A percentile compares a stretch with the other conserved stretches of the same genome.
Conservation (phyloP, 92 coral and sea anemone species). For the Porites lobata region DNA sequence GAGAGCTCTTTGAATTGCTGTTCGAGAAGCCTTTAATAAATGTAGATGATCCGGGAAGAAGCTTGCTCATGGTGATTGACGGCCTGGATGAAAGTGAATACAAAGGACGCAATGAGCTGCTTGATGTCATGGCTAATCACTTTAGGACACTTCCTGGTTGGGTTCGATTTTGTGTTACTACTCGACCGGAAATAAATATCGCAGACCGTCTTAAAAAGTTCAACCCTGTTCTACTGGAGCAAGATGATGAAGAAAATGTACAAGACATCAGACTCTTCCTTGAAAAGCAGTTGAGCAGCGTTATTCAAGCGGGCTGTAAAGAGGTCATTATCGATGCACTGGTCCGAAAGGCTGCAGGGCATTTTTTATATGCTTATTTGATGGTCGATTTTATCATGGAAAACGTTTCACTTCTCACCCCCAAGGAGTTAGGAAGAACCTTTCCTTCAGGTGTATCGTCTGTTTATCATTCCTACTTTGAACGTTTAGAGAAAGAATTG, state of each 20-base stretch:
- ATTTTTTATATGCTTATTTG: slow-evolving; percentile 17
- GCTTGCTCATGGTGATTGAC: slow-evolving; percentile 51
- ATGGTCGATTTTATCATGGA: not conserved
- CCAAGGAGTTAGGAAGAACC: not conserved
- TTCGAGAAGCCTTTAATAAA: slow-evolving; percentile 46
- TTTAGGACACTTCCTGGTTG: slow-evolving; percentile 54
- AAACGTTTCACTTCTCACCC: not conserved
- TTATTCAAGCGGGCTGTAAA: not conserved
- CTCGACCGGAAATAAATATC: slow-evolving; percentile 55
- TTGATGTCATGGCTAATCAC: slow-evolving; percentile 40
- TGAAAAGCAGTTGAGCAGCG: slow-evolving; percentile 27
- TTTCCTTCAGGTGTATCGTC: slow-evolving; percentile 12
- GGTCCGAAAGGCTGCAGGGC: no score
- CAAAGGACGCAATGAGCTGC: slow-evolving; percentile 36
- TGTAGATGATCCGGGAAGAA: slow-evolving; percentile 45
- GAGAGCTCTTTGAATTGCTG: slow-evolving; percentile 46
- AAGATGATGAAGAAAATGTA: slow-evolving; percentile 38
- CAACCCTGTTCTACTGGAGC: slow-evolving; percentile 38
- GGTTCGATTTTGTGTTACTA: slow-evolving; percentile 61
- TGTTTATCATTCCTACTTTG: not conserved
- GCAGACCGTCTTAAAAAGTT: slow-evolving; percentile 16
- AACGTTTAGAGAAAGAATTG: slow-evolving; percentile 14
- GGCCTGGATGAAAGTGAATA: slow-evolving; percentile 70
- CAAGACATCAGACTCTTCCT: slow-evolving; percentile 37
- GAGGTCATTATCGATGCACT: slow-evolving; percentile 3